A percentile compares a stretch with the other conserved stretches of the same genome.
Conservation (phyloP, 2,797 vertebrate genomes). For the Lates japonicus region DNA sequence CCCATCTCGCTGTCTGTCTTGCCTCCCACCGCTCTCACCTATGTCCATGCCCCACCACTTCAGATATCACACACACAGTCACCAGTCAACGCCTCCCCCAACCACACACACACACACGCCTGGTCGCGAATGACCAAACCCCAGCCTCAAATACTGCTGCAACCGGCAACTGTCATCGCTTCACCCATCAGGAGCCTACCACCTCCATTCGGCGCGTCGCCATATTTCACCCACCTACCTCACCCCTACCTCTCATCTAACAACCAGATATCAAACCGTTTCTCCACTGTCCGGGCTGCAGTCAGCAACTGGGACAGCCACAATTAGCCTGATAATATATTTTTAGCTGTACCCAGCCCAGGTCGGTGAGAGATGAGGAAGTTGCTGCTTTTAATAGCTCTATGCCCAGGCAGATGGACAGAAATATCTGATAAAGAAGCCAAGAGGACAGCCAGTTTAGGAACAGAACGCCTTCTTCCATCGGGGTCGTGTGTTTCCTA, state of each 20-base stretch:
- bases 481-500: too few relatives aligned
- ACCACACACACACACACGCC: background rate
- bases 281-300: slow-evolving; percentile 39
- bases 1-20: slow-evolving; percentile 67
- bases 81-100: background rate
- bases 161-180: too few relatives aligned
- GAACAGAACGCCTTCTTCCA: slow-evolving; percentile 58
- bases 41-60: slow-evolving; percentile 40
- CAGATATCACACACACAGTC: slow-evolving; percentile 44
- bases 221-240: too few relatives aligned
- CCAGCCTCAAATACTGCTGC: too few relatives aligned
- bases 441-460: slow-evolving; percentile 59
- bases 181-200: too few relatives aligned
- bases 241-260: too few relatives aligned
- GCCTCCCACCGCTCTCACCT: slow-evolving; percentile 59
- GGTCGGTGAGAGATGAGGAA: slow-evolving; percentile 53
- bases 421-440: slow-evolving; percentile 68
- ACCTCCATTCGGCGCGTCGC: too few relatives aligned
- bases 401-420: slow-evolving; percentile 74
- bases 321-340: slow-evolving; percentile 44
- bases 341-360: slow-evolving; percentile 65
- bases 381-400: slow-evolving; percentile 76
- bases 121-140: too few relatives aligned
- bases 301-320: slow-evolving; percentile 45
- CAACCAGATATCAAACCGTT: too few relatives aligned